phyloP scores from a whole-genome alignment of 2,888 invertebrate species.

The Noctua janthe region DNA sequence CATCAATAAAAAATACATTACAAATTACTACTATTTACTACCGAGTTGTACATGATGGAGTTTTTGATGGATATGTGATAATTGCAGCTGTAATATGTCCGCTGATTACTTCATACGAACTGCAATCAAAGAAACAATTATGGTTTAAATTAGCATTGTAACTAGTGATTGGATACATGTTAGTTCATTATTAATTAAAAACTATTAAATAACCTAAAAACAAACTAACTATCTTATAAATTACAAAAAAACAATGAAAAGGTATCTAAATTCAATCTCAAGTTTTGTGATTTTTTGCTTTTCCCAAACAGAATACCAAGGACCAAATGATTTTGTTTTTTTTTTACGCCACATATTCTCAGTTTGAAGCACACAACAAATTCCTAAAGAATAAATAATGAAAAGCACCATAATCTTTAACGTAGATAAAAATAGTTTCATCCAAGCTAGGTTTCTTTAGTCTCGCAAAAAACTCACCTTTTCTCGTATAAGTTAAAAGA shows the following conservation, averaged over 20 bases:
- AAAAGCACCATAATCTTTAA: not conserved
- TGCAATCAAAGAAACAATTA: slow-evolving; percentile 18
- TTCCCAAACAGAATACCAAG: not conserved
- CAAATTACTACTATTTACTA: slow-evolving; percentile 21
- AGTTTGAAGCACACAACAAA: not conserved
- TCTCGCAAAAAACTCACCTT: slow-evolving; percentile 27
- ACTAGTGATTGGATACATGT: too few species aligned
- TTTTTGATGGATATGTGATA: slow-evolving; percentile 43
- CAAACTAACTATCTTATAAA: too few species aligned
- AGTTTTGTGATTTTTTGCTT: not conserved
- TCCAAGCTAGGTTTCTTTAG: slow-evolving; percentile 20
- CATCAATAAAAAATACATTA: slow-evolving; percentile 21
- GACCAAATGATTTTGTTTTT: not conserved
- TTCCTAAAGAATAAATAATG: not conserved
- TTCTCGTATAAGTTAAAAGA: slow-evolving; percentile 47
- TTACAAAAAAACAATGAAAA: too few species aligned
- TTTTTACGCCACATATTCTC: not conserved
- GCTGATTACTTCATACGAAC: slow-evolving; percentile 10
- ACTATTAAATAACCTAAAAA: too few species aligned
- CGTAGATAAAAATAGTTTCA: not conserved
- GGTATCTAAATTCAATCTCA: too few species aligned
- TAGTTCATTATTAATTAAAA: too few species aligned
- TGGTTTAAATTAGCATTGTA: slow-evolving; percentile 21
- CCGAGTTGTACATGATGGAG: slow-evolving; percentile 1
- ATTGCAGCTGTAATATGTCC: slow-evolving; percentile 24